Evolutionary conservation across 1,140 invertebrate genomes (phyloP).

Genomic region (Heliconius melpomene): DNA sequence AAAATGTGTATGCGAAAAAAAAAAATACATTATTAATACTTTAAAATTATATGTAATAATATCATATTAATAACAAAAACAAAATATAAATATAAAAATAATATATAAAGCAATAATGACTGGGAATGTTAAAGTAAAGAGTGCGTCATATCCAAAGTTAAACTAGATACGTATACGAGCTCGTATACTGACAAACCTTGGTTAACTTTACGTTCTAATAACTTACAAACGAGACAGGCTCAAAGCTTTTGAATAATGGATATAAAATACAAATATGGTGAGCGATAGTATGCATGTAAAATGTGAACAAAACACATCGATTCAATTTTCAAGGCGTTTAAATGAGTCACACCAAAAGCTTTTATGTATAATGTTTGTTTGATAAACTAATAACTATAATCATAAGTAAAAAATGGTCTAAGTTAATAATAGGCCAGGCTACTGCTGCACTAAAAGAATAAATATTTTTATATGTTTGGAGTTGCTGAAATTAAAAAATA

Average conservation of each 20-base stretch:
- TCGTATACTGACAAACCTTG: neutral
- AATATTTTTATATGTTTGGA: no score
- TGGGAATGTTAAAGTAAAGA: neutral
- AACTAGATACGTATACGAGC: neutral
- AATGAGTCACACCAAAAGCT: neutral
- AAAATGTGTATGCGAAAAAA: no score
- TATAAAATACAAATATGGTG: neutral
- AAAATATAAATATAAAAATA: neutral
- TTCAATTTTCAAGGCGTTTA: neutral
- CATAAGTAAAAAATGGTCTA: neutral
- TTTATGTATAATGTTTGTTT: neutral
- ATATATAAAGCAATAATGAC: neutral
- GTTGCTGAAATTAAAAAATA: no score
- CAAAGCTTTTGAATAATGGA: slow-evolving; percentile 8
- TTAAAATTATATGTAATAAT: no score
- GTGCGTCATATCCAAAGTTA: slow-evolving; percentile 12
- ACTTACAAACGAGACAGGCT: neutral
- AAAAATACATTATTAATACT: no score
- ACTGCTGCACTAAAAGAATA: no score
- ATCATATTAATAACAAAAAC: neutral
- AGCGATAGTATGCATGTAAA: slow-evolving; percentile 3
- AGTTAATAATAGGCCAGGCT: no score
- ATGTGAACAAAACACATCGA: neutral
- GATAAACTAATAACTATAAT: neutral
- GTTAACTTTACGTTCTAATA: slow-evolving; percentile 11